Evolutionary conservation across 2,888 invertebrate genomes (phyloP).

Genomic region (Eulithis testata): DNA sequence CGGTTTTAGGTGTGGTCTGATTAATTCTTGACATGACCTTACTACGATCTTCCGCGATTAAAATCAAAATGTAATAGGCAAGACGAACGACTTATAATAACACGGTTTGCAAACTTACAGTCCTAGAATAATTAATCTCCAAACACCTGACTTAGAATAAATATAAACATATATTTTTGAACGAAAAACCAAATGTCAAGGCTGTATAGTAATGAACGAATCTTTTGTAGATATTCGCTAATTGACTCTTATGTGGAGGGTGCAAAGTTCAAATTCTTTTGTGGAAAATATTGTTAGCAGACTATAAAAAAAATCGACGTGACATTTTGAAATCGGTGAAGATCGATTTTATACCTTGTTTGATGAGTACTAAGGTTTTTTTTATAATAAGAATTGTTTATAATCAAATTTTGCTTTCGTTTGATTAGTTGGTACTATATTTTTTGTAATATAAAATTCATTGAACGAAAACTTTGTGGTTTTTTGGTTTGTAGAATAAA

Average conservation of each 20-base stretch:
- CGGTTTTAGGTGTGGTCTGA: neutral
- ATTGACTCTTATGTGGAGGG: constrained; percentile 22
- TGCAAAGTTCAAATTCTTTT: constrained; percentile 24
- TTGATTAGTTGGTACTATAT: neutral
- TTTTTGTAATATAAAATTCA: neutral
- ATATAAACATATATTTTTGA: constrained; percentile 25
- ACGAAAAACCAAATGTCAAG: constrained; percentile 37
- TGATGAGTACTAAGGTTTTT: constrained; percentile 19
- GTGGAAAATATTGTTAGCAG: constrained; percentile 6
- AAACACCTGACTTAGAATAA: constrained; percentile 26
- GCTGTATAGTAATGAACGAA: constrained; percentile 17
- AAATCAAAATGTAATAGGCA: constrained; percentile 1
- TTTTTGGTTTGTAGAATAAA: neutral
- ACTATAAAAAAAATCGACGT: constrained; percentile 25
- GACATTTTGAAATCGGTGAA: constrained; percentile 33
- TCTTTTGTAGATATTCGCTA: constrained; percentile 1
- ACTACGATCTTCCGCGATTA: constrained; percentile 7
- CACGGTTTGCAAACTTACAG: constrained; percentile 3
- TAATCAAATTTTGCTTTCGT: constrained; percentile 6
- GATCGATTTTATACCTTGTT: constrained; percentile 22
- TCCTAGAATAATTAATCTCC: constrained; percentile 21
- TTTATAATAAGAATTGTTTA: constrained; percentile 10
- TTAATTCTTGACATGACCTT: constrained; percentile 8
- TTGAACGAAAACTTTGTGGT: too few relatives aligned
- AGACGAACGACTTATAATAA: constrained; percentile 11